These are phyloP conservation scores for Scaptomyza montana DNA, from an alignment of 1,140 invertebrate genomes.

Conservation along the genomic window DNA sequence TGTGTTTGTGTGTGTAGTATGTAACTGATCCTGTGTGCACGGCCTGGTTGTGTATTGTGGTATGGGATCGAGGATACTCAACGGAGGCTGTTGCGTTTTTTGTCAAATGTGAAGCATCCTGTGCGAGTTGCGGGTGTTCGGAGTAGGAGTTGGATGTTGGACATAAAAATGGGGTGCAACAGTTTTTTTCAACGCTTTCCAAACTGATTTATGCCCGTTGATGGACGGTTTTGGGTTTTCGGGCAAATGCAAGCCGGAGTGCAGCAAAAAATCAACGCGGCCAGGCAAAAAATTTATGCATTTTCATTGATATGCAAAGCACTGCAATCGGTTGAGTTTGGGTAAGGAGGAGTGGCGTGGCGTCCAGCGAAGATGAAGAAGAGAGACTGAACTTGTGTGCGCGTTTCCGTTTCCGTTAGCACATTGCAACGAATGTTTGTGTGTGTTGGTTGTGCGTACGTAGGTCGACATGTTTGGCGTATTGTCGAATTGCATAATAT, in stretches of 20 bases:
- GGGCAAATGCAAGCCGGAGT: conserved; percentile 35
- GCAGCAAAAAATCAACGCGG: conserved; percentile 52
- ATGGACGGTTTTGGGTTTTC: conserved; percentile 60
- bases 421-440: conserved; percentile 2
- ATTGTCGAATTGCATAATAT: conserved; percentile 83
- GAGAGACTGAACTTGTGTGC: conserved; percentile 71
- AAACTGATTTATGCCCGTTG: conserved; percentile 81
- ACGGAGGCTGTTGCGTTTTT: conserved; percentile 45
- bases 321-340: conserved; percentile 20
- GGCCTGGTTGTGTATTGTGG: not conserved
- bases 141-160: not conserved
- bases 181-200: conserved; percentile 32
- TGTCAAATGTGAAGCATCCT: conserved; percentile 70
- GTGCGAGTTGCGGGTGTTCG: conserved; percentile 9
- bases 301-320: conserved; percentile 83
- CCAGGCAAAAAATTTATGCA: conserved; percentile 78
- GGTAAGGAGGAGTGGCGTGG: not conserved
- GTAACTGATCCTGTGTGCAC: not conserved
- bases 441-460: conserved; percentile 46
- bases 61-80: not conserved
- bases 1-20: not conserved
- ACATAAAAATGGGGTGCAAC: conserved; percentile 17
- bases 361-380: conserved; percentile 61
- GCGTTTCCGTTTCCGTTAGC: conserved; percentile 74
- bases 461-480: conserved; percentile 77